Percentiles rank a stretch among this genome's conserved stretches.
Conservation (phyloP, 1,140 invertebrate species). For the Dendroctonus valens region DNA sequence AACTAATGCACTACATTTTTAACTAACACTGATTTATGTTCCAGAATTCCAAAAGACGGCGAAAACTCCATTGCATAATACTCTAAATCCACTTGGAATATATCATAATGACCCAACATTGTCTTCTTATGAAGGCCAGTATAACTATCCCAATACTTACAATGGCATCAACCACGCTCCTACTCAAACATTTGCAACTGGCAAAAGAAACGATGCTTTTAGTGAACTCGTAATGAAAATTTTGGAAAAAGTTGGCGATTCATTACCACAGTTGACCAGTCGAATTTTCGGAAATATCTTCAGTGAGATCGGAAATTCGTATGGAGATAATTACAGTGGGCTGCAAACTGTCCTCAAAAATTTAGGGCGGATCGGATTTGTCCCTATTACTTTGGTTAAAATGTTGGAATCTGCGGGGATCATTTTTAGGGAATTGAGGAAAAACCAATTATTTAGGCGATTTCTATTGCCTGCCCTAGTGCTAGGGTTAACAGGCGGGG, state of each 20-base stretch:
- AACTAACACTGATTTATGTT: slow-evolving; percentile 23
- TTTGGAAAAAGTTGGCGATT: slow-evolving; percentile 41
- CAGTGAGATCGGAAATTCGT: slow-evolving; percentile 28
- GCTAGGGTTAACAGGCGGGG: slow-evolving; percentile 36
- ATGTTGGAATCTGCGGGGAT: slow-evolving; percentile 36
- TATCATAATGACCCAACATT: neutral
- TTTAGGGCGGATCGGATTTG: slow-evolving; percentile 32
- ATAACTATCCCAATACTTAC: neutral
- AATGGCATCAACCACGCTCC: neutral
- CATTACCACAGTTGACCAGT: slow-evolving; percentile 37
- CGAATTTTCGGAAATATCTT: slow-evolving; percentile 38
- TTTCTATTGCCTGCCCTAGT: slow-evolving; percentile 44
- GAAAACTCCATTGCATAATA: neutral
- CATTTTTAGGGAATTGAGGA: slow-evolving; percentile 40
- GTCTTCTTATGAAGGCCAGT: neutral
- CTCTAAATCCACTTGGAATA: neutral
- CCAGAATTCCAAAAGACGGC: slow-evolving; percentile 20
- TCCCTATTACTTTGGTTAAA: slow-evolving; percentile 42
- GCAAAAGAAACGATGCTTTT: slow-evolving; percentile 35
- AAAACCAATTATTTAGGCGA: slow-evolving; percentile 41
- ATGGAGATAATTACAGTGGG: slow-evolving; percentile 29
- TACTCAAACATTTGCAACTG: neutral
- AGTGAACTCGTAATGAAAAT: slow-evolving; percentile 40
- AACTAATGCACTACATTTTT: slow-evolving; percentile 4
- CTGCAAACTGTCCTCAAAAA: slow-evolving; percentile 29